Evolutionary conservation across 2,888 invertebrate genomes (phyloP).

Genomic region (Athrips mouffetella): DNA sequence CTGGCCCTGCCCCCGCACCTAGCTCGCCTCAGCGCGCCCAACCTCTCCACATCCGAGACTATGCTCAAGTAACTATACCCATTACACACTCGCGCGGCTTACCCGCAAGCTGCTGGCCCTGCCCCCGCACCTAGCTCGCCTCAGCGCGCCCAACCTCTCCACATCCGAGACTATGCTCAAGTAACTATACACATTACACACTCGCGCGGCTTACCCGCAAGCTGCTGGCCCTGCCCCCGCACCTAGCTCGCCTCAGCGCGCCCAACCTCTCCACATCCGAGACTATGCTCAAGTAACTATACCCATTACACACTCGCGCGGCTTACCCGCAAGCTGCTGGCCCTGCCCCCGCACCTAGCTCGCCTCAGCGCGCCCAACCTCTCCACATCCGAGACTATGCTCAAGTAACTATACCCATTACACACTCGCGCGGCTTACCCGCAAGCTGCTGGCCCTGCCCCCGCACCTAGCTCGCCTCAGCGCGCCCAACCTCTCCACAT

Average conservation of each 20-base stretch:
- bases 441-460: slow-evolving; percentile 73
- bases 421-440: slow-evolving; percentile 82
- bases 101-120: slow-evolving; percentile 78
- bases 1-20: slow-evolving; percentile 62
- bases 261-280: too few relatives aligned
- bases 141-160: too few relatives aligned
- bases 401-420: too few relatives aligned
- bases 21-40: too few relatives aligned
- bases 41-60: too few relatives aligned
- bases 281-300: too few relatives aligned
- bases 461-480: slow-evolving; percentile 55
- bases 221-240: slow-evolving; percentile 64
- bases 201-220: slow-evolving; percentile 83
- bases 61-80: too few relatives aligned
- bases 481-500: too few relatives aligned
- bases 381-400: too few relatives aligned
- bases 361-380: too few relatives aligned
- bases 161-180: too few relatives aligned
- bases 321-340: slow-evolving; percentile 80
- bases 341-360: slow-evolving; percentile 59
- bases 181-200: too few relatives aligned
- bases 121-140: slow-evolving; percentile 58
- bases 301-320: slow-evolving; percentile 83
- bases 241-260: slow-evolving; percentile 55
- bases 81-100: slow-evolving; percentile 82